Base-by-base conservation (phyloP, 2,888 invertebrate species). In the Stenotaenia linearis region DNA sequence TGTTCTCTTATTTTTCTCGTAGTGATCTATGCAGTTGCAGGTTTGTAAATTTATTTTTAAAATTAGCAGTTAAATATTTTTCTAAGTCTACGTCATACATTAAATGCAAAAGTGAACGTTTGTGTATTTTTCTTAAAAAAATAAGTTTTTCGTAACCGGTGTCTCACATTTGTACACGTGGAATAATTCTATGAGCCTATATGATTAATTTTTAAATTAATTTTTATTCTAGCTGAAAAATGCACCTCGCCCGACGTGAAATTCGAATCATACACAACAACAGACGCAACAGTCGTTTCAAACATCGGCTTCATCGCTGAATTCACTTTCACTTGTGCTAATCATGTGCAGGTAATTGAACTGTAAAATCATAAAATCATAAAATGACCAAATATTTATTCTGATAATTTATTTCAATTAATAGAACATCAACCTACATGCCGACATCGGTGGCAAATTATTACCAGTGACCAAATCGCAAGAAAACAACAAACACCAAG, bases 281-380 rank as follows among this genome's bases (percentile, higher is more conserved):
- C 92, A 86, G 98, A 98, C 88, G 95, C 95, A 0, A 95, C 96
- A 76, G 91, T 97, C 81, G 91, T 98, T 12, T 92, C 93, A 82
- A 93, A 86, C 91, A 93, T 97, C 83, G 97, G 96, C 0, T 95
- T 94, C 87, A 92, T 98, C 83, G 91, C 93, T 15, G 96, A 97
- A 87, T 97, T 98, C 87, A 89, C 91, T 10, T 88, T 98, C 69
- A 91, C 92, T 85, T 98, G 98, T 83, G 85, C 86, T 81, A 88
- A 88, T 83, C 86, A 85, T 78, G 84, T 86, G 45, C 86, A 87
- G 85, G 88, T 88, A 83, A 80, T 75, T 15, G 9, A 23, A 28
- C 15, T 15, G 7, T 2, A 1, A n/a, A 30, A 74, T 12, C 12
- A 18, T 21, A 21, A 10, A 12, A 12, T 74, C 18, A 10, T 21